Percentiles rank a stretch among this genome's conserved stretches.
These are phyloP conservation scores for Amblyjoppa proteus DNA, from an alignment of 2,888 invertebrate genomes.

Conservation along the genomic window DNA sequence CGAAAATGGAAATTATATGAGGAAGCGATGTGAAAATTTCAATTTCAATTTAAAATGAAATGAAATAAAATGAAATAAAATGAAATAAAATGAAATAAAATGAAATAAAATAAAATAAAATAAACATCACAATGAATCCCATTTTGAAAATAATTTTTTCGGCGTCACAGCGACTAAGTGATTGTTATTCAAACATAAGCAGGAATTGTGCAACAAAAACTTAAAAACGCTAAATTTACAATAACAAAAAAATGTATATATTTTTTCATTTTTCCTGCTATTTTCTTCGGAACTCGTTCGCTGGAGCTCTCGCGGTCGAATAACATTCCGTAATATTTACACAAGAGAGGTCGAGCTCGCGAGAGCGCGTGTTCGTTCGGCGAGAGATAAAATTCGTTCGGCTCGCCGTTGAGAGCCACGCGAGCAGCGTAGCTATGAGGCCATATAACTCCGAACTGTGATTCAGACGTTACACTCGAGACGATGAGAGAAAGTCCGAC, in stretches of 20 bases:
- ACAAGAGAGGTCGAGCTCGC: slow-evolving; percentile 37
- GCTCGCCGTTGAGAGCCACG: background rate
- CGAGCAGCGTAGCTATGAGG: background rate
- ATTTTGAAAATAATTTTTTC: background rate
- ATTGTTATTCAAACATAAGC: too few species aligned
- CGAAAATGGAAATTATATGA: too few species aligned
- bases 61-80: background rate
- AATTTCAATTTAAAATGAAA: background rate
- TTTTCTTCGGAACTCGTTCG: slow-evolving; percentile 1
- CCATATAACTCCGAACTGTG: slow-evolving; percentile 32
- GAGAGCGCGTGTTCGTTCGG: background rate
- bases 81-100: background rate
- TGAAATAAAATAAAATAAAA: background rate
- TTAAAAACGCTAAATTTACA: too few species aligned
- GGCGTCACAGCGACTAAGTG: too few species aligned
- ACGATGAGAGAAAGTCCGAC: slow-evolving; percentile 70
- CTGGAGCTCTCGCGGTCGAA: slow-evolving; percentile 31
- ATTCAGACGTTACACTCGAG: slow-evolving; percentile 73
- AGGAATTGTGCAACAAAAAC: background rate
- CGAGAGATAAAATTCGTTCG: slow-evolving; percentile 33
- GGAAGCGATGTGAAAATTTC: too few species aligned
- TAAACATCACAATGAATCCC: background rate
- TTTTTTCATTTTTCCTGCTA: background rate
- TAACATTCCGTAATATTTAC: slow-evolving; percentile 60
- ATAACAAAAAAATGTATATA: background rate